A percentile compares a stretch with the other conserved stretches of the same genome.
Conservation (phyloP, 2,888 invertebrate species). For the Tanypteryx hageni region DNA sequence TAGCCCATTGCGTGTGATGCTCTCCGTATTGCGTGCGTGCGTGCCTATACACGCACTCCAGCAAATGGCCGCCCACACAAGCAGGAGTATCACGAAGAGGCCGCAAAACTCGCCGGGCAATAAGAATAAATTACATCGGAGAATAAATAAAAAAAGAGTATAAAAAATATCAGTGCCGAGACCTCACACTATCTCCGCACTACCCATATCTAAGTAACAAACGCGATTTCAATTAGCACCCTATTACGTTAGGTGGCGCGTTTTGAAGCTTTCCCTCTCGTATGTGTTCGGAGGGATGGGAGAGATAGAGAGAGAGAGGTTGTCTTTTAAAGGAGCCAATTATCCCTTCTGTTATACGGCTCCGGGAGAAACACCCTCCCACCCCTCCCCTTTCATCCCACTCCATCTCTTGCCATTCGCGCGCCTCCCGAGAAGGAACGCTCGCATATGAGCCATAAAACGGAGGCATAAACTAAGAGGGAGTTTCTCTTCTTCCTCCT, state of each 20-base stretch:
- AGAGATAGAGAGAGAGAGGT: too few relatives aligned
- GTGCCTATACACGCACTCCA: too few relatives aligned
- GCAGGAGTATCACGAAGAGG: background rate
- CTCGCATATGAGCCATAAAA: slow-evolving; percentile 23
- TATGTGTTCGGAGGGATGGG: too few relatives aligned
- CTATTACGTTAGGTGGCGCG: background rate
- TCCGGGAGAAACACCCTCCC: too few relatives aligned
- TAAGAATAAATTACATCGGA: background rate
- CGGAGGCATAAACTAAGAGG: background rate
- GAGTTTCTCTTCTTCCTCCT: background rate
- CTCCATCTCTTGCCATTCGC: background rate
- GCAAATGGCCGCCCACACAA: too few relatives aligned
- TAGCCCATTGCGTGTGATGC: too few relatives aligned
- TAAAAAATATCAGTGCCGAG: background rate
- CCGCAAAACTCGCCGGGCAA: background rate
- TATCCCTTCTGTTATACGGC: background rate
- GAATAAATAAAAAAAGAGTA: background rate
- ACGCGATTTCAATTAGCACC: slow-evolving; percentile 28
- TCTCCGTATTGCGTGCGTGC: too few relatives aligned
- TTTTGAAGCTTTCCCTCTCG: background rate
- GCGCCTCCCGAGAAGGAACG: background rate
- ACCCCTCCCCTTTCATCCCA: background rate
- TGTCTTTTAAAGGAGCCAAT: slow-evolving; percentile 9
- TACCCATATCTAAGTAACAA: background rate
- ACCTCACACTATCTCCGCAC: too few relatives aligned